These are phyloP conservation scores for Sinelater perroti DNA, from an alignment of 2,888 invertebrate genomes.

Conservation along the genomic window DNA sequence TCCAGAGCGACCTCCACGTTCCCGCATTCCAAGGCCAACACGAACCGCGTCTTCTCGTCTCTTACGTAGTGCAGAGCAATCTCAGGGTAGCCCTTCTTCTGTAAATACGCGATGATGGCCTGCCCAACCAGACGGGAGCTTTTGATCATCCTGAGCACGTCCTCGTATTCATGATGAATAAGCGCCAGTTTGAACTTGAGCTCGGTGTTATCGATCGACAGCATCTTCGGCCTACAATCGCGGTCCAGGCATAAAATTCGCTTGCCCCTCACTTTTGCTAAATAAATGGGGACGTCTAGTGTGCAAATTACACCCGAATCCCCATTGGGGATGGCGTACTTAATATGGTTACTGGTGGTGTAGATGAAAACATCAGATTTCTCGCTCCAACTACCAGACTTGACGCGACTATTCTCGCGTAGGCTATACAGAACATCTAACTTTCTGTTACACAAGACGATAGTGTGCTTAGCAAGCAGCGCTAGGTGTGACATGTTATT, in stretches of 20 bases:
- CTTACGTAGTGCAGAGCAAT: conserved; percentile 99
- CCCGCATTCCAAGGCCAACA: conserved; percentile 96
- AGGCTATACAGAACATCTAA: conserved; percentile 91
- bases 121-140: conserved; percentile 97
- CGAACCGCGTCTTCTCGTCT: conserved; percentile 96
- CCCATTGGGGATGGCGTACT: conserved; percentile 96
- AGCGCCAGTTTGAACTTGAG: conserved; percentile 97
- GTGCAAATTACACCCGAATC: conserved; percentile 99
- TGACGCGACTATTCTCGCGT: conserved; percentile 95
- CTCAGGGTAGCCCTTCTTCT: conserved; percentile 99
- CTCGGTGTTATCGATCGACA: conserved; percentile 96
- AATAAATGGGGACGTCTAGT: conserved; percentile 95
- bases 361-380: conserved; percentile 97
- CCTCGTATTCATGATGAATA: conserved; percentile 95
- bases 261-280: conserved; percentile 89
- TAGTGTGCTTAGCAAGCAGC: conserved; percentile 92
- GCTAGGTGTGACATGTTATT: conserved; percentile 94
- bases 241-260: conserved; percentile 95
- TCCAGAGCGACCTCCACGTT: conserved; percentile 98
- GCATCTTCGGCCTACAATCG: conserved; percentile 87
- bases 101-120: conserved; percentile 97
- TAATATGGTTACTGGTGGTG: conserved; percentile 98
- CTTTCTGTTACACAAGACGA: conserved; percentile 89
- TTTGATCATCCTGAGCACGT: conserved; percentile 94
- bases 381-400: conserved; percentile 99